A percentile compares a stretch with the other conserved stretches of the same genome.
These are phyloP conservation scores for Odontamblyopus lacepedii DNA, from an alignment of 2,797 vertebrate species.

Conservation along the genomic window DNA sequence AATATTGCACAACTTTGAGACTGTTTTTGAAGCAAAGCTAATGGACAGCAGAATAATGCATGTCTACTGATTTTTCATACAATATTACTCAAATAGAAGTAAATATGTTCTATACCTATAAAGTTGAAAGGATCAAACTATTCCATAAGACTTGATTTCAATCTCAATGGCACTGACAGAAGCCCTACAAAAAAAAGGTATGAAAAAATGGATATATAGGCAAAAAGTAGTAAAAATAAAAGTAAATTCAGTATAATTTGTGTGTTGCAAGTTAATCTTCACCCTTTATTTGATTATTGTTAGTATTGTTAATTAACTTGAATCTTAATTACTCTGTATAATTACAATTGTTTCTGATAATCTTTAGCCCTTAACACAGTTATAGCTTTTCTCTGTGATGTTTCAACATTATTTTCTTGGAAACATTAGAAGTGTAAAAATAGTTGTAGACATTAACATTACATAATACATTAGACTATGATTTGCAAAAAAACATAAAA, in stretches of 20 bases:
- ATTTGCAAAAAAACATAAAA: too few species aligned
- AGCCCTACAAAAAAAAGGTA: not conserved
- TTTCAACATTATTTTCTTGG: not conserved
- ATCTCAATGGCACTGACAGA: not conserved
- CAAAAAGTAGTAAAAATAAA: too few species aligned
- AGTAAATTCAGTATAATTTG: too few species aligned
- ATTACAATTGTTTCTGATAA: not conserved
- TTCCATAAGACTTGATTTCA: not conserved
- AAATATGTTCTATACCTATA: not conserved
- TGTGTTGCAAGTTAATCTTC: not conserved
- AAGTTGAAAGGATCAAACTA: not conserved
- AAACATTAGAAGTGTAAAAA: not conserved
- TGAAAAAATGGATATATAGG: not conserved
- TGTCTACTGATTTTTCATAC: not conserved
- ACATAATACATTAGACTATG: not conserved
- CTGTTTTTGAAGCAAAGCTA: not conserved
- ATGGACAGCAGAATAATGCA: too few species aligned
- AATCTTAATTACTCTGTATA: not conserved
- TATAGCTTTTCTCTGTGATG: not conserved
- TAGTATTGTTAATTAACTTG: not conserved
- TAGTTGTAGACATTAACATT: not conserved
- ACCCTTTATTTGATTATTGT: not conserved
- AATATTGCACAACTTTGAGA: not conserved
- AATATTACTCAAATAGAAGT: not conserved
- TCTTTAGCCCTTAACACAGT: not conserved